Conservation (phyloP, 2,797 vertebrate species). For the Poecilia gillii region DNA sequence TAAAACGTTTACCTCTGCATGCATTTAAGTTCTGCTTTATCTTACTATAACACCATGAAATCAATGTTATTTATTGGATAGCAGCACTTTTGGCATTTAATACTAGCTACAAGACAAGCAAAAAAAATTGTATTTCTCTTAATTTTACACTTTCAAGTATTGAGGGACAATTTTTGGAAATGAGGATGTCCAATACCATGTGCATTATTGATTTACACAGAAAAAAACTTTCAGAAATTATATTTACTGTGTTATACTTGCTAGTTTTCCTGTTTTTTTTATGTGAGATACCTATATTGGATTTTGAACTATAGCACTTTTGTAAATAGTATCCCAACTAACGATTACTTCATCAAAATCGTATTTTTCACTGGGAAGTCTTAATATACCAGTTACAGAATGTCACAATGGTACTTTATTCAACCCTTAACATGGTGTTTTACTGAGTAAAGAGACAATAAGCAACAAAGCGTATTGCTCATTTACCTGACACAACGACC, state of each 20-base stretch:
- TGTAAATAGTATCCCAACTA: not conserved
- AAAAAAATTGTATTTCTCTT: not conserved
- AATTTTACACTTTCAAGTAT: not conserved
- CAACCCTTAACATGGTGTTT: no score
- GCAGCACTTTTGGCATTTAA: not conserved
- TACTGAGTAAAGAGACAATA: not conserved
- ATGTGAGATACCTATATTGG: not conserved
- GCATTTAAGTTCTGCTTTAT: not conserved
- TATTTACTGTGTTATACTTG: not conserved
- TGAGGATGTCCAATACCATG: not conserved
- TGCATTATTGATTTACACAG: not conserved
- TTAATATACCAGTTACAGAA: not conserved
- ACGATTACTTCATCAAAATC: not conserved
- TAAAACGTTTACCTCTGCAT: not conserved
- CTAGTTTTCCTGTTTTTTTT: not conserved
- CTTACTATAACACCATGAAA: not conserved
- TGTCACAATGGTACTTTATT: not conserved
- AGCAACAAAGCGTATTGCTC: not conserved
- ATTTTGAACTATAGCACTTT: not conserved
- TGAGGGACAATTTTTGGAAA: not conserved
- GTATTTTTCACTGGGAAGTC: not conserved
- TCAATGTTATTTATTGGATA: not conserved
- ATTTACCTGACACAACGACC: conserved; percentile 91
- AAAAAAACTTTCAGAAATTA: not conserved
- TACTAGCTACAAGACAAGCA: not conserved